Base-by-base conservation (phyloP, 2,113 vertebrate species). In the Tauraco erythrolophus region DNA sequence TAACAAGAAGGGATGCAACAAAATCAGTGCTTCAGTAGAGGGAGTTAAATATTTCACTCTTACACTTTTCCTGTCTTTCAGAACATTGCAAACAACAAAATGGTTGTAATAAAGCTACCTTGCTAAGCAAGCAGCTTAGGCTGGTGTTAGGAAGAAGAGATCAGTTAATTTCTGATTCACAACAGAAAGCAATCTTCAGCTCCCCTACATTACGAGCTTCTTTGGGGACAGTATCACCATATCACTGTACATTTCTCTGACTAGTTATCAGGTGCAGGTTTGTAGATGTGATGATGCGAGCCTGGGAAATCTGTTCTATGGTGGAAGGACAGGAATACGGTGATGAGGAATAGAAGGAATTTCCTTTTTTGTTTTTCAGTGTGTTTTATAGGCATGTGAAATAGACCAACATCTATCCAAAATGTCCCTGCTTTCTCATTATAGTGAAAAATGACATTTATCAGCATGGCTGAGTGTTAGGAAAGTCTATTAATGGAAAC, bases 401-500 rank as follows among this genome's bases (percentile, higher is more conserved):
- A 56, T 25, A 70, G 51, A 62, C 50, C 70, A 45, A 57, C 22
- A 43, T 21, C 45, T 88, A 50, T 66, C 23, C n/a, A 90, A 64
- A 88, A 22, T 43, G 50, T 75, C 71, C 56, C n/a, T 28, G 23
- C 22, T 79, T 84, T 86, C 79, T 75, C 45, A 46, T 53, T 84
- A 31, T 35, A 43, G 30, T 53, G 48, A 81, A 96, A 95, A 96
- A 88, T 57, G 4, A 45, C 62, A 62, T 89, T 94, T 97, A 74
- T 91, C 72, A 87, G 57, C 61, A 23, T 60, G 50, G 33, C 61
- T 91, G 68, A 79, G 74, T 72, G 61, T 68, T 91, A 89, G 31
- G 50, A 19, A 72, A 89, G 51, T 70, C 92, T 94, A 41, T 76
- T 94, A 83, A 89, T 72, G 69, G 72, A 53, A 89, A 71, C 31